Evolutionary conservation across 2,113 vertebrate species (phyloP), one percentile per base, ranked within the genome.

Genomic region (Oriolus oriolus): DNA sequence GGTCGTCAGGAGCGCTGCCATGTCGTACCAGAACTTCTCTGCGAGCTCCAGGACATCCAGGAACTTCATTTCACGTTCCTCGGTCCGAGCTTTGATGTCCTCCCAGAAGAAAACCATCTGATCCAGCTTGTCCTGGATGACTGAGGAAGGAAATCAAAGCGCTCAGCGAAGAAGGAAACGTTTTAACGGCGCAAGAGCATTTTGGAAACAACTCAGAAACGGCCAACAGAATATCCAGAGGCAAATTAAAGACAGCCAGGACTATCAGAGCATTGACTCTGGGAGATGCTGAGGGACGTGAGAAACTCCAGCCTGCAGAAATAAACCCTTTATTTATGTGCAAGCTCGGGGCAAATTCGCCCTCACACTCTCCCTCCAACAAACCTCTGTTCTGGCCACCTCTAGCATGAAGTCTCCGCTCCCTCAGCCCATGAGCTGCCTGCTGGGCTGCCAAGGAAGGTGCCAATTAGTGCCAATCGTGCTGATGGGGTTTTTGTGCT

Each of bases 11-110:
- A 99, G 98, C 14, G 99, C 99, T 65, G 98, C 99, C 99, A 99
- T 99, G 90, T 99, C 99, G 0, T 99, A 98, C 99, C 99, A 99
- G 98, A 99, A 99, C 96, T 99, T 99, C 77, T 99, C 99, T 0
- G 99, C 98, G 6, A 99, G 98, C 94, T 99, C 99, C 93, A 99
- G 96, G 64, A 99, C 99, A 84, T 99, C 99, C 8, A 99, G 99
- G 95, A 99, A 99, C 90, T 99, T 99, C 66, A 98, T 98, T 88
- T 99, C 99, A 52, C 98, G 97, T 63, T 99, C 99, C 96, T 99
- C 99, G 0, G 99, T 98, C 26, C 98, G 98, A 96, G 98, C 98
- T 90, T 99, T 99, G 98, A 99, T 99, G 97, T 99, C 99, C n/a
- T 99, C 99, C 99, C 99, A 99, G 97, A 99, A 98, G 69, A 99